phyloP scores from a whole-genome alignment of 2,888 invertebrate genomes.

The Agriopis aurantiaria region DNA sequence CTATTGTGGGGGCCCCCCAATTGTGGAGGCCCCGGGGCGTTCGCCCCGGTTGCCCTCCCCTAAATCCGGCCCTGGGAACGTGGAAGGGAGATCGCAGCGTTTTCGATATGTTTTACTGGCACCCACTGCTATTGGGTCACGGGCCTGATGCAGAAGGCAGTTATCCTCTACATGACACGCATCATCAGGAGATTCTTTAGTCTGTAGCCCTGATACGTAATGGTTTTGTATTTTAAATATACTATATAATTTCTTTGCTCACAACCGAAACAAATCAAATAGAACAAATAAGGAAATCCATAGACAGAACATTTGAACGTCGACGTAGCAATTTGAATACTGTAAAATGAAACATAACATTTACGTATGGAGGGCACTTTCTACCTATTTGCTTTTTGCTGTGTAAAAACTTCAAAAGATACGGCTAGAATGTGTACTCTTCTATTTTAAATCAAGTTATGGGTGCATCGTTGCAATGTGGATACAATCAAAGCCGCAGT shows the following conservation, averaged over 20 bases:
- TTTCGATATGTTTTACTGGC: not conserved
- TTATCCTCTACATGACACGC: no score
- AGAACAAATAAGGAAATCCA: slow-evolving; percentile 2
- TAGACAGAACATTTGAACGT: not conserved
- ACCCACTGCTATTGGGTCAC: not conserved
- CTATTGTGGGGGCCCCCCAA: no score
- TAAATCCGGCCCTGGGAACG: no score
- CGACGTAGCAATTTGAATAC: not conserved
- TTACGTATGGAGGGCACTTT: not conserved
- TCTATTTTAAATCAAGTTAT: slow-evolving; percentile 15
- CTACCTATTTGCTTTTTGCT: slow-evolving; percentile 5
- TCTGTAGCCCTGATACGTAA: no score
- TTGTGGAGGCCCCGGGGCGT: no score
- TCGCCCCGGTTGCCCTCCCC: no score
- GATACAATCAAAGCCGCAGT: slow-evolving; percentile 31
- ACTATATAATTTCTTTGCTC: slow-evolving; percentile 3
- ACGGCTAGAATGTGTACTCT: slow-evolving; percentile 7
- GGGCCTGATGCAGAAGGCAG: no score
- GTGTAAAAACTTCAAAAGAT: slow-evolving; percentile 3
- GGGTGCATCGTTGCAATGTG: slow-evolving; percentile 6
- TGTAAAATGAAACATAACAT: not conserved
- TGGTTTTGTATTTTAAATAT: no score
- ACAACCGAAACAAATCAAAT: slow-evolving; percentile 2
- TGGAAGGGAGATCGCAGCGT: not conserved
- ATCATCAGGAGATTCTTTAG: no score